Conservation (phyloP, 2,888 invertebrate species). For the Campaea margaritaria region DNA sequence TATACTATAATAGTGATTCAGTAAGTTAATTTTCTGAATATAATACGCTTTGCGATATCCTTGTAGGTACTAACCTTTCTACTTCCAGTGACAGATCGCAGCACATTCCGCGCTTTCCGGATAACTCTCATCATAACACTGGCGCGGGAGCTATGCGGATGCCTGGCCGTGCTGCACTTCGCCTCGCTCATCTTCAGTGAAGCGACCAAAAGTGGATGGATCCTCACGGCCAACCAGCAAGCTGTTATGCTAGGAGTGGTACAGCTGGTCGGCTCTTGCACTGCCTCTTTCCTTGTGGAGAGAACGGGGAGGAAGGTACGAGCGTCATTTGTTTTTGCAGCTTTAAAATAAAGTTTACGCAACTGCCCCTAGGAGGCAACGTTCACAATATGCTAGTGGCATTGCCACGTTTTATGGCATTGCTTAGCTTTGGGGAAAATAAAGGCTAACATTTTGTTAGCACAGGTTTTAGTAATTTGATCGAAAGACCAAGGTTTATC, state of each 20-base stretch:
- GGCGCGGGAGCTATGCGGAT: constrained; percentile 77
- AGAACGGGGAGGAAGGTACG: constrained; percentile 74
- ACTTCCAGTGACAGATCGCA: constrained; percentile 66
- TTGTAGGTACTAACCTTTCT: too few species aligned
- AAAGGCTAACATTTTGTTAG: too few species aligned
- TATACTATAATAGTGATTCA: too few species aligned
- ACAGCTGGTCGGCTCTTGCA: constrained; percentile 73
- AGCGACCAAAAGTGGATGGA: constrained; percentile 61
- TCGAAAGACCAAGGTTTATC: too few species aligned
- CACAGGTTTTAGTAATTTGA: too few species aligned
- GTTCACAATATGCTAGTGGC: too few species aligned
- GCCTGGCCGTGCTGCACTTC: constrained; percentile 77
- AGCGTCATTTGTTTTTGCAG: not conserved
- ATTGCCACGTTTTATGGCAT: too few species aligned
- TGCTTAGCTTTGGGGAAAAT: too few species aligned
- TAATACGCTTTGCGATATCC: too few species aligned
- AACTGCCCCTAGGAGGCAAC: too few species aligned
- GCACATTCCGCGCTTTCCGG: constrained; percentile 80
- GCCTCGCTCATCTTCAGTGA: constrained; percentile 78
- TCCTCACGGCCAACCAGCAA: constrained; percentile 73
- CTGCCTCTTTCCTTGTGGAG: constrained; percentile 74
- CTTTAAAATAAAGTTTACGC: too few species aligned
- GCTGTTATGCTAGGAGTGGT: constrained; percentile 71
- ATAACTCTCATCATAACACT: constrained; percentile 80
- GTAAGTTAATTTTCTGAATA: too few species aligned